Evolutionary conservation across 1,140 invertebrate genomes (phyloP).

Genomic region (Diploscapter pachys): DNA sequence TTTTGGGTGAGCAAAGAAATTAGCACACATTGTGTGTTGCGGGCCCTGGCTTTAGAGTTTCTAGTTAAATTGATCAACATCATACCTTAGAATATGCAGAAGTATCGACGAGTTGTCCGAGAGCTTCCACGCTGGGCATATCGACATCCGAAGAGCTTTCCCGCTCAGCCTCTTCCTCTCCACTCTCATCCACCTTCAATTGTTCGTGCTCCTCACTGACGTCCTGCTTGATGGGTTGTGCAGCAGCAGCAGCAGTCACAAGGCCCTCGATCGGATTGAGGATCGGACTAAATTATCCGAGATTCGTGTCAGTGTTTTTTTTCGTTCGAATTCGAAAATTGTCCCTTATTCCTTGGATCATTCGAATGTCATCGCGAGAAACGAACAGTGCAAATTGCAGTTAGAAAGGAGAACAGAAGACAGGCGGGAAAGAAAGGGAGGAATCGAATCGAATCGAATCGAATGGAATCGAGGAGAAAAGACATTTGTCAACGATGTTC

Average conservation of each 20-base stretch:
- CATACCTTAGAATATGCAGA: not conserved
- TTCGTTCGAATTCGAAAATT: too few species aligned
- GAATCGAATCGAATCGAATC: not conserved
- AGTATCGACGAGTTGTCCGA: constrained; percentile 10
- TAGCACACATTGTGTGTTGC: too few species aligned
- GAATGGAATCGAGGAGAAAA: not conserved
- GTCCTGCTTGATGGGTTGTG: not conserved
- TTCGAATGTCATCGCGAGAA: not conserved
- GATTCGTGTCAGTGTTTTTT: too few species aligned
- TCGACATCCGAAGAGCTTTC: constrained; percentile 9
- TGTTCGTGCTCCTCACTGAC: constrained; percentile 9
- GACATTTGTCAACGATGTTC: constrained; percentile 1
- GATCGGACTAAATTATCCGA: too few species aligned
- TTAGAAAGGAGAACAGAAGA: constrained; percentile 4
- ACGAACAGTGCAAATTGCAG: constrained; percentile 17
- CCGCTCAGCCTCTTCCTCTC: not conserved
- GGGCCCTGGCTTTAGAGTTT: too few species aligned
- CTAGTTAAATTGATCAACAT: too few species aligned
- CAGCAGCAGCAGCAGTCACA: constrained; percentile 9
- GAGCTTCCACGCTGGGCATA: not conserved
- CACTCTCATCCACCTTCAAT: constrained; percentile 10
- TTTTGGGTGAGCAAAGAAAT: too few species aligned
- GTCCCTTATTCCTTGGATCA: not conserved
- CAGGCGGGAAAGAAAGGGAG: not conserved
- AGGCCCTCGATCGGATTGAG: not conserved